A percentile compares a stretch with the other conserved stretches of the same genome.
phyloP scores from a whole-genome alignment of 1,140 invertebrate genomes.

The Telenomus remus region DNA sequence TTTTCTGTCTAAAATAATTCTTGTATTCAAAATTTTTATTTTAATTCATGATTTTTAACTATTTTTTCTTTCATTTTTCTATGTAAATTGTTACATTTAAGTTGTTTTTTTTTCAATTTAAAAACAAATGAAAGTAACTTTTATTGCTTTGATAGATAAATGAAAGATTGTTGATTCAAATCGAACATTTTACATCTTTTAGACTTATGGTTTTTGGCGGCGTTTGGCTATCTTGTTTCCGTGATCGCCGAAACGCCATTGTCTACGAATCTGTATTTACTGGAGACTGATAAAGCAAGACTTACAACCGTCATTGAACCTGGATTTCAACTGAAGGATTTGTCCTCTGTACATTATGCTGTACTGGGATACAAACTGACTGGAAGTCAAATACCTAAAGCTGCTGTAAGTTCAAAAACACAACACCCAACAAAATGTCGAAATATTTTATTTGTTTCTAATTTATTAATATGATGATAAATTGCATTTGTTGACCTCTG shows the following conservation, averaged over 20 bases:
- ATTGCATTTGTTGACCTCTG: slow-evolving; percentile 53
- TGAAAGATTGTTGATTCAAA: not conserved
- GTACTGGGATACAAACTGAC: slow-evolving; percentile 77
- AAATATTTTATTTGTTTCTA: not conserved
- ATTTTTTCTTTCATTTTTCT: too few species aligned
- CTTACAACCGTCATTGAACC: slow-evolving; percentile 77
- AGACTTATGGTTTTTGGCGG: slow-evolving; percentile 51
- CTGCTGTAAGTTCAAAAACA: slow-evolving; percentile 70
- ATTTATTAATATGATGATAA: slow-evolving; percentile 64
- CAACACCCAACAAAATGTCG: too few species aligned
- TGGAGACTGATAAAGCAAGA: slow-evolving; percentile 74
- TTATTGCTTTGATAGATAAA: not conserved
- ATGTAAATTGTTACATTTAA: not conserved
- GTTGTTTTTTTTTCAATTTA: not conserved
- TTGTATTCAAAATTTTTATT: too few species aligned
- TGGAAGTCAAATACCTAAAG: slow-evolving; percentile 72
- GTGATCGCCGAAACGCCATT: slow-evolving; percentile 53
- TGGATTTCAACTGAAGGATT: slow-evolving; percentile 75
- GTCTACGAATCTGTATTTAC: slow-evolving; percentile 76
- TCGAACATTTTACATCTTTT: slow-evolving; percentile 25
- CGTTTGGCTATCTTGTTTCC: slow-evolving; percentile 35
- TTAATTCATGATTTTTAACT: too few species aligned
- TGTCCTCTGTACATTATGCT: slow-evolving; percentile 76
- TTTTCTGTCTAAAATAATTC: too few species aligned
- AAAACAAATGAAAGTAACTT: too few species aligned